Percentiles rank a stretch among this genome's conserved stretches.
These are phyloP conservation scores for Bradypus variegatus DNA, from an alignment of 2,797 vertebrate genomes.

Conservation along the genomic window DNA sequence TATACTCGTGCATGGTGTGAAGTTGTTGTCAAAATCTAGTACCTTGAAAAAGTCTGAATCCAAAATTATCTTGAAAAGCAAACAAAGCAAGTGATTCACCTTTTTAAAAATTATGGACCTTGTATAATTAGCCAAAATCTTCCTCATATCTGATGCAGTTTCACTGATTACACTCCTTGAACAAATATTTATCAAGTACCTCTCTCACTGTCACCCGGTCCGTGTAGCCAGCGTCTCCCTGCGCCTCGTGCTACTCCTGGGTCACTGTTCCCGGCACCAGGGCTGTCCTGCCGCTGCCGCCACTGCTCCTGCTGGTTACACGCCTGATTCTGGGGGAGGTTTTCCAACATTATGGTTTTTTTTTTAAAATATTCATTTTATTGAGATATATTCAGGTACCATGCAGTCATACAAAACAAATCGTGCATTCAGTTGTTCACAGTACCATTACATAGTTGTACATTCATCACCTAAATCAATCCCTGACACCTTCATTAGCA, in stretches of 20 bases:
- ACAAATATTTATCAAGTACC: background rate
- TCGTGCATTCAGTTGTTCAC: too few relatives aligned
- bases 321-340: slow-evolving; percentile 76
- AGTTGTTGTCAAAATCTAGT: too few relatives aligned
- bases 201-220: slow-evolving; percentile 55
- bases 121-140: slow-evolving; percentile 2
- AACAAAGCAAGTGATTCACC: too few relatives aligned
- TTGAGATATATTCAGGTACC: too few relatives aligned
- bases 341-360: slow-evolving; percentile 68
- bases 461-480: too few relatives aligned
- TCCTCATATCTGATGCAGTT: background rate
- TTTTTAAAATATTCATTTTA: too few relatives aligned
- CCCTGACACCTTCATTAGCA: too few relatives aligned
- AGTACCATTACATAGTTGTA: too few relatives aligned
- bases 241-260: slow-evolving; percentile 30
- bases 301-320: slow-evolving; percentile 71
- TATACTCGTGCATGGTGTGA: too few relatives aligned
- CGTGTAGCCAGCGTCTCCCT: slow-evolving; percentile 39
- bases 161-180: background rate
- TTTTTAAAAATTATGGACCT: background rate
- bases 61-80: too few relatives aligned
- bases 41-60: too few relatives aligned
- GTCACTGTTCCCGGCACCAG: slow-evolving; percentile 51
- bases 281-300: slow-evolving; percentile 60
- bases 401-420: too few relatives aligned